Percentiles rank a stretch among this genome's conserved stretches.
Evolutionary conservation across 1,140 invertebrate genomes (phyloP).

Genomic region (Drosophila hydei): DNA sequence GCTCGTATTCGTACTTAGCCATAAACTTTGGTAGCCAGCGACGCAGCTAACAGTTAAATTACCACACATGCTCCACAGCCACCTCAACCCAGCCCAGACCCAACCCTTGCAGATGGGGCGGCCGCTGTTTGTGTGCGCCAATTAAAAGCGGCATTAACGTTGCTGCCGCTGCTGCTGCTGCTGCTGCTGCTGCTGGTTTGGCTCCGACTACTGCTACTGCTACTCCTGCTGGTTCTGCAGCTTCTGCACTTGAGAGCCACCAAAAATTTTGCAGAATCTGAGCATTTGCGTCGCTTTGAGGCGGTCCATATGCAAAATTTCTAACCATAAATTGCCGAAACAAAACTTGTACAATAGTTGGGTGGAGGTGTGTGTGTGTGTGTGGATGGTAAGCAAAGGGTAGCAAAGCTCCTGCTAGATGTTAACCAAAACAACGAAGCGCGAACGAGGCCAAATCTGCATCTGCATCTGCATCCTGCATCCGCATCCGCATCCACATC

Average conservation of each 20-base stretch:
- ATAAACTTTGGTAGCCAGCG: slow-evolving; percentile 75
- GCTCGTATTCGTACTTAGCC: slow-evolving; percentile 69
- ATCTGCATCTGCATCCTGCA: slow-evolving; percentile 15
- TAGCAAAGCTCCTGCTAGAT: slow-evolving; percentile 15
- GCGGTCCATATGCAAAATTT: slow-evolving; percentile 64
- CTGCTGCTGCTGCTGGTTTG: neutral
- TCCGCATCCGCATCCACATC: slow-evolving; percentile 40
- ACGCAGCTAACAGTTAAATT: slow-evolving; percentile 78
- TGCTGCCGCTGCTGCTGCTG: slow-evolving; percentile 12
- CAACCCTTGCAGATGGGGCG: slow-evolving; percentile 22
- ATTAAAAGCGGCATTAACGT: slow-evolving; percentile 77
- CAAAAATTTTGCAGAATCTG: slow-evolving; percentile 55
- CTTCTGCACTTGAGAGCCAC: slow-evolving; percentile 51
- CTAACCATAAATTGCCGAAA: slow-evolving; percentile 78
- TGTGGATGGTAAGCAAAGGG: neutral
- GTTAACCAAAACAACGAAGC: slow-evolving; percentile 44
- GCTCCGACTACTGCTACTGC: neutral
- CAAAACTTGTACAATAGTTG: slow-evolving; percentile 57
- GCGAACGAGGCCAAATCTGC: slow-evolving; percentile 49
- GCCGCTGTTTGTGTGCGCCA: slow-evolving; percentile 67
- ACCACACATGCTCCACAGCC: slow-evolving; percentile 52
- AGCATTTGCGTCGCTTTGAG: slow-evolving; percentile 15
- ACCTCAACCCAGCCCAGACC: neutral
- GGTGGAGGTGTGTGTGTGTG: neutral
- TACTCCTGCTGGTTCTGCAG: slow-evolving; percentile 1